phyloP scores from a whole-genome alignment of 2,888 invertebrate genomes.

The Ochropleura plecta region DNA sequence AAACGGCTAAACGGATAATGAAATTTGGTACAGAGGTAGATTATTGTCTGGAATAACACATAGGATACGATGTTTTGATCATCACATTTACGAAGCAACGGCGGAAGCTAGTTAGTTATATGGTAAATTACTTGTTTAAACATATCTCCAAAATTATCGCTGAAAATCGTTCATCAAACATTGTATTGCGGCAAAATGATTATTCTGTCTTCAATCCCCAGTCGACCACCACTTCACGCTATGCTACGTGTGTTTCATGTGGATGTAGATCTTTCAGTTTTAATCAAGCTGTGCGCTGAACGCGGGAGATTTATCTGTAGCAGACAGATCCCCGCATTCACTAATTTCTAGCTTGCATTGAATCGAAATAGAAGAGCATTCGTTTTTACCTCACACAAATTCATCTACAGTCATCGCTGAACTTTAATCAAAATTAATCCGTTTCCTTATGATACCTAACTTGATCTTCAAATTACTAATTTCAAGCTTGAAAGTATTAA shows the following conservation, averaged over 20 bases:
- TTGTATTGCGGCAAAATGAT: conserved; percentile 1
- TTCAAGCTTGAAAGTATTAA: conserved; percentile 39
- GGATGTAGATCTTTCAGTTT: conserved; percentile 47
- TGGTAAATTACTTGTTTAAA: background rate
- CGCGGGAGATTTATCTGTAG: conserved; percentile 32
- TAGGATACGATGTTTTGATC: no score
- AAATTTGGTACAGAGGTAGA: no score
- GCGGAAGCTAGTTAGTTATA: no score
- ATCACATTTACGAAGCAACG: no score
- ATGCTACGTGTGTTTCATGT: conserved; percentile 5
- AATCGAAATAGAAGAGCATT: conserved; percentile 21
- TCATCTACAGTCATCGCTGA: conserved; percentile 12
- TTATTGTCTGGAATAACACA: no score
- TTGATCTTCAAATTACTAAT: conserved; percentile 40
- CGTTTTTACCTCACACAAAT: conserved; percentile 18
- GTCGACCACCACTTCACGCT: conserved; percentile 15
- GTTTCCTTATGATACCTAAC: conserved; percentile 16
- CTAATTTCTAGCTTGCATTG: conserved; percentile 54
- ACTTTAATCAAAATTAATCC: conserved; percentile 46
- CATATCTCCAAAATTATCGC: background rate
- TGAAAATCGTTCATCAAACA: conserved; percentile 2
- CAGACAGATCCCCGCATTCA: conserved; percentile 47
- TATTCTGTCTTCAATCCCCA: conserved; percentile 35
- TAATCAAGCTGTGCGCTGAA: conserved; percentile 52
- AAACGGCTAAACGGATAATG: no score